phyloP scores from a whole-genome alignment of 2,797 vertebrate species.

The Hoplostethus mediterraneus region DNA sequence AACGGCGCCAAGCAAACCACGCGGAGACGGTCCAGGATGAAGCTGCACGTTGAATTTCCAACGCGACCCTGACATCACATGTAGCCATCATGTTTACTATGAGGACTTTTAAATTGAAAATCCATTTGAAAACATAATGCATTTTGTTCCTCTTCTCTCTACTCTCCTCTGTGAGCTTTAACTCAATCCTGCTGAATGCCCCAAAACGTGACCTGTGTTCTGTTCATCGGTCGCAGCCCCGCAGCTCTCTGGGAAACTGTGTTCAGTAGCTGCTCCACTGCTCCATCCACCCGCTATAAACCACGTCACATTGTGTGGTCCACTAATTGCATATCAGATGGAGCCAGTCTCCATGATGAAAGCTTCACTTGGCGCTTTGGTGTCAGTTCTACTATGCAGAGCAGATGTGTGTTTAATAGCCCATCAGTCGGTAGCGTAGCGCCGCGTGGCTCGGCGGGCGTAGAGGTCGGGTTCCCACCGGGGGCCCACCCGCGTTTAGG shows the following conservation, averaged over 20 bases:
- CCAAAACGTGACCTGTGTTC: background rate
- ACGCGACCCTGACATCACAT: too few species aligned
- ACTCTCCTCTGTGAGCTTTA: background rate
- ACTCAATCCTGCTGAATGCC: background rate
- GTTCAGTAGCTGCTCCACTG: slow-evolving; percentile 1
- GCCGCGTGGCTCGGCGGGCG: slow-evolving; percentile 54
- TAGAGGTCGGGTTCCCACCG: slow-evolving; percentile 66
- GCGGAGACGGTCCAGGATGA: background rate
- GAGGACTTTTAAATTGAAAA: background rate
- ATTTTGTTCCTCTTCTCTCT: background rate
- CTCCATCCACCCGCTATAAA: slow-evolving; percentile 62
- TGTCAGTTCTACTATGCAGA: slow-evolving; percentile 82
- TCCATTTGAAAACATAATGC: background rate
- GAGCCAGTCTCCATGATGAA: slow-evolving; percentile 82
- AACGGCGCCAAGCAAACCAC: background rate
- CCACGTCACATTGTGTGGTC: slow-evolving; percentile 81
- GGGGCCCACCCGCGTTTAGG: slow-evolving; percentile 71
- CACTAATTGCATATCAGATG: slow-evolving; percentile 75
- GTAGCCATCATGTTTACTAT: background rate
- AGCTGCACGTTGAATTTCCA: background rate
- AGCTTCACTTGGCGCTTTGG: slow-evolving; percentile 77
- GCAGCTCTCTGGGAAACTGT: background rate
- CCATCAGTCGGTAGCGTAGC: slow-evolving; percentile 65
- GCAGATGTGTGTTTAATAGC: slow-evolving; percentile 83
- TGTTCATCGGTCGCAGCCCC: background rate